A percentile compares a stretch with the other conserved stretches of the same genome.
phyloP scores from a whole-genome alignment of 37 sponge, comb jelly and placozoan species.

The Lycopodina hypogea region DNA sequence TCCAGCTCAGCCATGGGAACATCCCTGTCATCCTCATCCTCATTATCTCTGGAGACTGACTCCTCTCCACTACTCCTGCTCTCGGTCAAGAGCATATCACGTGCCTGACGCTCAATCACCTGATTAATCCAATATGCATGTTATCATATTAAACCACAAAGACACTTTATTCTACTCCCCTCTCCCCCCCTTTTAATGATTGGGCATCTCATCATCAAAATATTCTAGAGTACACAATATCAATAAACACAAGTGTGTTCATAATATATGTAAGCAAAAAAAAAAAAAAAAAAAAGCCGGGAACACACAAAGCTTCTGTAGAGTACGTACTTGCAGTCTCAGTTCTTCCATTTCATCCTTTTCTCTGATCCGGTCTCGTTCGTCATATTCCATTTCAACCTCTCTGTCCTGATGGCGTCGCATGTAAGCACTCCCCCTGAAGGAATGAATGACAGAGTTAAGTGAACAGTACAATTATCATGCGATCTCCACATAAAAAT shows the following conservation, averaged over 20 bases:
- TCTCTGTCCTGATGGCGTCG: slow-evolving; percentile 80
- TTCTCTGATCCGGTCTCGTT: slow-evolving; percentile 83
- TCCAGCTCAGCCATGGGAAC: slow-evolving; percentile 33
- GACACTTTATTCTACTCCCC: not conserved
- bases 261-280: too few species aligned
- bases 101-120: slow-evolving; percentile 34
- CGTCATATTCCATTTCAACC: slow-evolving; percentile 86
- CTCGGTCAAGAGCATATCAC: not conserved
- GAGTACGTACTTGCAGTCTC: slow-evolving; percentile 49
- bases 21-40: slow-evolving; percentile 41
- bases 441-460: not conserved
- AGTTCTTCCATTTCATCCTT: slow-evolving; percentile 78
- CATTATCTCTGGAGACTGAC: not conserved
- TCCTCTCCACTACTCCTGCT: slow-evolving; percentile 7
- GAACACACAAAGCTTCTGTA: too few species aligned
- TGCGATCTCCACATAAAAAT: too few species aligned
- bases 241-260: too few species aligned
- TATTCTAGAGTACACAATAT: too few species aligned
- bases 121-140: not conserved
- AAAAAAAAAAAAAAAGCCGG: too few species aligned
- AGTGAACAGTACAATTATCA: not conserved
- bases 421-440: slow-evolving; percentile 66
- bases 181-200: too few species aligned
- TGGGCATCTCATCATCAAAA: too few species aligned
- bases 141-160: not conserved